A percentile compares a stretch with the other conserved stretches of the same genome.
phyloP scores from a whole-genome alignment of 1,140 invertebrate species.

The Drosophila orena region DNA sequence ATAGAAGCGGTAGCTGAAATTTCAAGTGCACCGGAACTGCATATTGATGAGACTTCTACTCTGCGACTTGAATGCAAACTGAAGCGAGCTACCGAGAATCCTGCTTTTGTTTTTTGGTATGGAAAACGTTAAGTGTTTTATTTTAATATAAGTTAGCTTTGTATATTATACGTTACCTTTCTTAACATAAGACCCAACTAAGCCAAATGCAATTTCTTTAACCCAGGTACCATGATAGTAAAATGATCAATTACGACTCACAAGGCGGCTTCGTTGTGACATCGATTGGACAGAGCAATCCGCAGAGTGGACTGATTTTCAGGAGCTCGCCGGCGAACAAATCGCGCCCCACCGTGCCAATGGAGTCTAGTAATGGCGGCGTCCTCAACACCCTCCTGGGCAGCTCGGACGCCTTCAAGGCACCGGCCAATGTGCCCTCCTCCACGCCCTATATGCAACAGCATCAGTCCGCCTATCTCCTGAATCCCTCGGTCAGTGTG shows the following conservation, averaged over 20 bases:
- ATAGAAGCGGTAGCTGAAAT: slow-evolving; percentile 91
- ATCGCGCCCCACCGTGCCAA: slow-evolving; percentile 16
- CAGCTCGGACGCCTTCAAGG: slow-evolving; percentile 13
- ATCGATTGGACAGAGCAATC: slow-evolving; percentile 45
- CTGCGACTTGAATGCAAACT: slow-evolving; percentile 90
- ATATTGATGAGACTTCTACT: slow-evolving; percentile 90
- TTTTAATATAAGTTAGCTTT: not conserved
- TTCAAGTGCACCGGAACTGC: slow-evolving; percentile 90
- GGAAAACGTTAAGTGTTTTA: not conserved
- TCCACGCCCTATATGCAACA: slow-evolving; percentile 39
- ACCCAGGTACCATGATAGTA: slow-evolving; percentile 88
- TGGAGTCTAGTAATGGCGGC: slow-evolving; percentile 21
- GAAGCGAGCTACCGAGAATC: slow-evolving; percentile 89
- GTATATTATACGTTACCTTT: not conserved
- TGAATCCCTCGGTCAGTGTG: slow-evolving; percentile 72
- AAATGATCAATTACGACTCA: slow-evolving; percentile 91
- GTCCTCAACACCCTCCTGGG: slow-evolving; percentile 14
- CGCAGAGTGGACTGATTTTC: slow-evolving; percentile 38
- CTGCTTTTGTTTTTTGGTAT: slow-evolving; percentile 92
- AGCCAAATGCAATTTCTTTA: not conserved
- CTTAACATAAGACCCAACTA: too few species aligned
- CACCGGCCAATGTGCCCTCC: slow-evolving; percentile 31
- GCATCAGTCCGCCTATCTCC: slow-evolving; percentile 83
- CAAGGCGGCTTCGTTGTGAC: slow-evolving; percentile 85
- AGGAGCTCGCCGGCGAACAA: slow-evolving; percentile 39